These are phyloP conservation scores for Hoplostethus mediterraneus DNA, from an alignment of 2,797 vertebrate genomes.

Conservation along the genomic window DNA sequence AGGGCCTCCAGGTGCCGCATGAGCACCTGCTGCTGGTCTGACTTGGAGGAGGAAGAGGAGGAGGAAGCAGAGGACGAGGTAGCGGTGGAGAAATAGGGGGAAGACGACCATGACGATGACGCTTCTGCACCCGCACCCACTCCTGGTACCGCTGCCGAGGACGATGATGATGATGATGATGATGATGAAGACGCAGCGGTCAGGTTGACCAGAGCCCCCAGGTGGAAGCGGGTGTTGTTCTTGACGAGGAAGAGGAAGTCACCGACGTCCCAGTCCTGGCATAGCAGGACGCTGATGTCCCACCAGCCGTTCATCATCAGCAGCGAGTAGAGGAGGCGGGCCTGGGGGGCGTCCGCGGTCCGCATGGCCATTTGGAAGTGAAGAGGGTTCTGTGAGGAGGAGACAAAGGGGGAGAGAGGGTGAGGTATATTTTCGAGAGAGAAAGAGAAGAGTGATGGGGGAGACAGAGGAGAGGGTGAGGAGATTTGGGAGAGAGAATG, in stretches of 20 bases:
- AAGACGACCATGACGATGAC: slow-evolving; percentile 64
- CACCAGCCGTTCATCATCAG: slow-evolving; percentile 97
- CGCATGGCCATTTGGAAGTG: slow-evolving; percentile 96
- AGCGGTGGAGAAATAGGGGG: slow-evolving; percentile 48
- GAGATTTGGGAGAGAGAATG: not conserved
- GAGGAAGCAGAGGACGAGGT: slow-evolving; percentile 42
- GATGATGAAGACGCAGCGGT: slow-evolving; percentile 68
- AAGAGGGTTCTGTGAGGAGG: slow-evolving; percentile 89
- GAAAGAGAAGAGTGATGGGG: not conserved
- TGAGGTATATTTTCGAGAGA: slow-evolving; percentile 4
- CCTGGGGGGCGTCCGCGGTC: slow-evolving; percentile 81
- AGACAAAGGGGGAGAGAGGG: not conserved
- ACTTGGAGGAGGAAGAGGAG: slow-evolving; percentile 58
- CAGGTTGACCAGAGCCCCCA: slow-evolving; percentile 92
- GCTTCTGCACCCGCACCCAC: slow-evolving; percentile 46
- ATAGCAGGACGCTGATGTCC: slow-evolving; percentile 94
- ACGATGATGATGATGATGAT: slow-evolving; percentile 50
- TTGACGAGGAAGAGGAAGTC: slow-evolving; percentile 92
- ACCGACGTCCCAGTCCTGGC: slow-evolving; percentile 93
- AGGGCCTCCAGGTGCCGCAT: slow-evolving; percentile 89
- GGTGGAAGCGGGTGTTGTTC: slow-evolving; percentile 92
- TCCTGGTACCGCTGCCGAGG: slow-evolving; percentile 38
- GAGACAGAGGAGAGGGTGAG: not conserved
- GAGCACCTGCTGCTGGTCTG: slow-evolving; percentile 81
- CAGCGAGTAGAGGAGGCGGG: slow-evolving; percentile 91